Evolutionary conservation across 2,888 invertebrate genomes (phyloP), one percentile per base, ranked within the genome.

Genomic region (Malachius bipustulatus): DNA sequence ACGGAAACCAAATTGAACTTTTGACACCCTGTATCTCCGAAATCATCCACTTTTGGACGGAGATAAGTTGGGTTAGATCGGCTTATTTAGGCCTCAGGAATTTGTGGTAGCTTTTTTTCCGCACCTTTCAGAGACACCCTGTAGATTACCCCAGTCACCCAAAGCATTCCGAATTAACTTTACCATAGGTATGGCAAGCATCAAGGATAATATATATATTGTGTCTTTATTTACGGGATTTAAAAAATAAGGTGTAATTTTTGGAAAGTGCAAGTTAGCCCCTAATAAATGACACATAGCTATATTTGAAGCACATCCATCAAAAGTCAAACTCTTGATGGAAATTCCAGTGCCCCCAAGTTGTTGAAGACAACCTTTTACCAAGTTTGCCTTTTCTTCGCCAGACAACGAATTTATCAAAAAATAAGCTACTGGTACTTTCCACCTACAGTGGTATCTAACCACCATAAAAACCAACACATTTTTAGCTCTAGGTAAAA

Each of bases 401-500:
- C 28, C 14, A 14, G 34, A 13, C 9, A 34, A 19, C n/a, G 14
- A 13, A 4, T 13, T 31, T 9, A 34, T 34, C 14, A 34, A n/a
- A 32, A 35, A 32, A 14, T 35, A 35, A 3, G 9, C 35, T 4
- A 35, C 16, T 9, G 35, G 35, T 32, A 33, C 14, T 12, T 33
- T 33, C 34, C 34, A 33, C 12, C 34, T 33, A 27, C 15, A 26
- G 28, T 33, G 24, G 12, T 28, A 11, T 11, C 4, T 27, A 28
- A 35, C 29, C 26, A 16, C n/a, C 19, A 29, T 24, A 32, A 32
- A 38, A 12, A 16, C 14, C 14, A 39, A 19, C 3, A 29, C 36
- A 4, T 39, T 31, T 30, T 33, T 31, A 12, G 34, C 36, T 26
- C 26, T 27, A 10, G 28, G 26, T 29, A 39, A 24, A n/a, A 10